Base-by-base conservation (phyloP, 2,113 vertebrate genomes). In the Sturnira hondurensis region DNA sequence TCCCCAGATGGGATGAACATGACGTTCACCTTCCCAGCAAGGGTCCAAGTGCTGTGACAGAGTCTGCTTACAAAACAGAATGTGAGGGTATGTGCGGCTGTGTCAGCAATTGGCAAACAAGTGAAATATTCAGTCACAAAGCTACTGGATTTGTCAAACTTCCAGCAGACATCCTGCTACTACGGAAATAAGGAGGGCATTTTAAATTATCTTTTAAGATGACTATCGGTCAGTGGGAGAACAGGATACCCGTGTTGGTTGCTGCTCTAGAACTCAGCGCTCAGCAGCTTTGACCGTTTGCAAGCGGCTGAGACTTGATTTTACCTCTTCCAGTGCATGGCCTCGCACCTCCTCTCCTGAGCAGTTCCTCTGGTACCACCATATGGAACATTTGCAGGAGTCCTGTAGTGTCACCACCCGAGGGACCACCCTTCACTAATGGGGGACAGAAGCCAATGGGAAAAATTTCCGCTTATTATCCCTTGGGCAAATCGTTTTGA, bases 301-400 rank as follows among this genome's bases (percentile, higher is more conserved):
- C 9, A 33, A 22, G 54, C 0, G 31, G 68, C 22, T 15, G n/a
- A 91, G 47, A 31, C 7, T 45, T 31, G 38, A 16, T 8, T 36
- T 38, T 38, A 16, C 4, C 19, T 54, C n/a, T 41, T 65, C 11
- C 11, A 20, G 19, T 13, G 2, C 7, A 4, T 65, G 2, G 5
- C 6, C 2, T 74, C 2, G 1, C 5, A 22, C 4, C 5, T 65
- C 24, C 10, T 7, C 3, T 78, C 14, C n/a, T 11, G 1, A 0
- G 43, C 0, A 33, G 24, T 16, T 84, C 68, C 28, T 67, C 52
- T 20, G 26, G n/a, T 43, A 24, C 22, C 61, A 14, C 2, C n/a
- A 1, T 28, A 3, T 68, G 20, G 33, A 81, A 10, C 52, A 31
- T 82, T 20, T 68, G 36, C 11, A 67, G 17, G 28, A 47, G 47